Conservation (phyloP, 2,888 invertebrate species). For the Agriopis aurantiaria region DNA sequence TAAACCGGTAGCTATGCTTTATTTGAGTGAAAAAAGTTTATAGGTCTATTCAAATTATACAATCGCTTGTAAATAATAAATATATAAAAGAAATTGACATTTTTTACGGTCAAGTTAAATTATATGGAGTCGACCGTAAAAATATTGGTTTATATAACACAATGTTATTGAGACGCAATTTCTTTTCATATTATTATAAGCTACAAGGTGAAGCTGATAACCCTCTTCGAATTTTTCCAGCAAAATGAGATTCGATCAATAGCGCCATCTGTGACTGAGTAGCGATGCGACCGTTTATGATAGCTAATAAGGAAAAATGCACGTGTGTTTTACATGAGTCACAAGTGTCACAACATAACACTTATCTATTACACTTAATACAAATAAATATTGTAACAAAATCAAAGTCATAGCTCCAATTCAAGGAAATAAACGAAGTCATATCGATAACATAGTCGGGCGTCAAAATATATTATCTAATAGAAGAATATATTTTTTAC, state of each 20-base stretch:
- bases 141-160: conserved; percentile 26
- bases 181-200: conserved; percentile 24
- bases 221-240: conserved; percentile 24
- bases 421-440: conserved; percentile 23
- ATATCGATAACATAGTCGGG: conserved; percentile 12
- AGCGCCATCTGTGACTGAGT: conserved; percentile 40
- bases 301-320: conserved; percentile 28
- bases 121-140: conserved; percentile 19
- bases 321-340: conserved; percentile 29
- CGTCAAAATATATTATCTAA: neutral
- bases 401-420: conserved; percentile 19
- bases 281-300: conserved; percentile 16
- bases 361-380: conserved; percentile 22
- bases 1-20: neutral
- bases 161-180: conserved; percentile 31
- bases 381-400: conserved; percentile 24
- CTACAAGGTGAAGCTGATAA: conserved; percentile 33
- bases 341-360: no score
- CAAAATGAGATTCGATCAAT: conserved; percentile 13
- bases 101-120: conserved; percentile 26
- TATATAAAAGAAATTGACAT: conserved; percentile 17
- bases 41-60: conserved; percentile 20
- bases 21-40: conserved; percentile 10
- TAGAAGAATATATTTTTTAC: conserved; percentile 51
- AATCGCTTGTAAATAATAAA: conserved; percentile 9